Conservation (phyloP, 2,888 invertebrate genomes). For the Dugesia japonica region DNA sequence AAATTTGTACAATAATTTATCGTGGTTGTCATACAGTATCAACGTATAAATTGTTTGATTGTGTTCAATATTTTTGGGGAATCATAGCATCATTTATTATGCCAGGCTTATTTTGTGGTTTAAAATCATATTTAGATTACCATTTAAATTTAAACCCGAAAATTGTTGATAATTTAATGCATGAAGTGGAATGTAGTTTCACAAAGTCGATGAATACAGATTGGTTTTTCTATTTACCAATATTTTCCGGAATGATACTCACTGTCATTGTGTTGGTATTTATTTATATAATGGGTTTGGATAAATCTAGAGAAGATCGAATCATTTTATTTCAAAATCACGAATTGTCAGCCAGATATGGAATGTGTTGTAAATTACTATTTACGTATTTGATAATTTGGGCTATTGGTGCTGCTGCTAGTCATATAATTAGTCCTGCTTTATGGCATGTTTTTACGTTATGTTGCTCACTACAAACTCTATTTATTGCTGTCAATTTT, state of each 20-base stretch:
- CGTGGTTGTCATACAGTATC: conserved; percentile 7
- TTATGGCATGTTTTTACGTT: conserved; percentile 21
- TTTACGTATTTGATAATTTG: neutral
- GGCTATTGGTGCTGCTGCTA: neutral
- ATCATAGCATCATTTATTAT: neutral
- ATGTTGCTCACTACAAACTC: neutral
- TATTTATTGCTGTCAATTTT: conserved; percentile 23
- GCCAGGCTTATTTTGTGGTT: neutral
- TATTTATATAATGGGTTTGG: neutral
- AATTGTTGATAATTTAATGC: neutral
- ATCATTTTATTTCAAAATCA: neutral
- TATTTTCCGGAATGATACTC: neutral
- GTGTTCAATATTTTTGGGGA: conserved; percentile 7
- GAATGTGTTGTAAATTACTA: neutral
- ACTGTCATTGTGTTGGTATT: neutral
- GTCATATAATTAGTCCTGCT: neutral
- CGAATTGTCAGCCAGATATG: conserved; percentile 1
- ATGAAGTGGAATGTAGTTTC: neutral
- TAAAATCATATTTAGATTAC: neutral
- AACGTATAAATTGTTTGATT: neutral
- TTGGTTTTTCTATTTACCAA: neutral
- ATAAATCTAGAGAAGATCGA: conserved; percentile 3
- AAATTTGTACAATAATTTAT: neutral
- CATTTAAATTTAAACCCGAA: neutral
- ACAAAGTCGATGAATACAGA: neutral